Evolutionary conservation across 2,113 vertebrate species (phyloP).

Genomic region (Hippolais icterina): DNA sequence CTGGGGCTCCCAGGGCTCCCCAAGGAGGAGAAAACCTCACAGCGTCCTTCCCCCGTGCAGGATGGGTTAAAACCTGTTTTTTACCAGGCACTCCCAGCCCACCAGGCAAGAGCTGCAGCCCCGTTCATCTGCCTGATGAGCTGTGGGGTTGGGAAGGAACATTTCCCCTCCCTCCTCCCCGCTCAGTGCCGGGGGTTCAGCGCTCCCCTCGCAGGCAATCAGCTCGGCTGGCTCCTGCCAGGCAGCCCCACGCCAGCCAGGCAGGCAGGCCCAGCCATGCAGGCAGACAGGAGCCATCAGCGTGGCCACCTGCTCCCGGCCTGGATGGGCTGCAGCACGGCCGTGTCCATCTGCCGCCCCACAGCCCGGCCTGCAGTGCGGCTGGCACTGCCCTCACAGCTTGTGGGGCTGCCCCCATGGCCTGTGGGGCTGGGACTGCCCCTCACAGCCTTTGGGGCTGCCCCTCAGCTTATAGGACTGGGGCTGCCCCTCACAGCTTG

Average conservation of each 20-base stretch:
- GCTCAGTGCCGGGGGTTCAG: not conserved
- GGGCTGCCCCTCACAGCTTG: too few relatives aligned
- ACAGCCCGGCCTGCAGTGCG: not conserved
- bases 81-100: not conserved
- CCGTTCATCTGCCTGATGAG: not conserved
- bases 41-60: accelerated
- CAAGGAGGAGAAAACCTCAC: not conserved
- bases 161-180: not conserved
- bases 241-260: conserved; percentile 17
- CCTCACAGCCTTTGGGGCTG: not conserved
- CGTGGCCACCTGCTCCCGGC: conserved; percentile 60
- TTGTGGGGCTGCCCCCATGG: too few relatives aligned
- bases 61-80: not conserved
- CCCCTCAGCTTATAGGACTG: not conserved
- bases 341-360: conserved; percentile 47
- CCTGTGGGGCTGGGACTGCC: too few relatives aligned
- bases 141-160: not conserved
- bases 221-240: conserved; percentile 30
- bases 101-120: not conserved
- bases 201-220: not conserved
- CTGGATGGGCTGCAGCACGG: conserved; percentile 12
- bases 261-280: not conserved
- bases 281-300: not conserved
- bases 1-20: not conserved
- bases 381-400: too few relatives aligned